Conservation (phyloP, 1,140 invertebrate species). For the Camponotus pennsylvanicus region DNA sequence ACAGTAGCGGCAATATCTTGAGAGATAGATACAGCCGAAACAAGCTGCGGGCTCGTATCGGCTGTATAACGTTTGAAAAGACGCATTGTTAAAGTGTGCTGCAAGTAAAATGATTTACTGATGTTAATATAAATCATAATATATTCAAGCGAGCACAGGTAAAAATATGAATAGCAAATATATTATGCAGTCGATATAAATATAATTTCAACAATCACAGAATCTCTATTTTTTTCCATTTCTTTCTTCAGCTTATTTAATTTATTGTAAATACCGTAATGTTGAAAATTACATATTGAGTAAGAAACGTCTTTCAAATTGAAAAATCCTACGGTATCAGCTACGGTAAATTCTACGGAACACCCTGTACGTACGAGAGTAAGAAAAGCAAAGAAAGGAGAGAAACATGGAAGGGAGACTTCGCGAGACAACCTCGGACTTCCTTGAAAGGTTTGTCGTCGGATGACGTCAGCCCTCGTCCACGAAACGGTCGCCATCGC, state of each 20-base stretch:
- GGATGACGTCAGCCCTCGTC: constrained; percentile 55
- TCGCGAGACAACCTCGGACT: constrained; percentile 48
- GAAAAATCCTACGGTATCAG: constrained; percentile 6
- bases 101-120: constrained; percentile 57
- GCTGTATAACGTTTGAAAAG: constrained; percentile 86
- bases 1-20: constrained; percentile 78
- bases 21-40: constrained; percentile 86
- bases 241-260: background rate
- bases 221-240: background rate
- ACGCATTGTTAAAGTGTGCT: constrained; percentile 83
- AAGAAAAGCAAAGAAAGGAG: constrained; percentile 50
- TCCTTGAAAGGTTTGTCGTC: constrained; percentile 62
- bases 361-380: constrained; percentile 28
- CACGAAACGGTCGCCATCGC: constrained; percentile 40
- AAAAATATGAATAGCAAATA: background rate
- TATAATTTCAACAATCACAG: background rate
- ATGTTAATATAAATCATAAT: background rate
- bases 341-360: constrained; percentile 53
- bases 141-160: background rate
- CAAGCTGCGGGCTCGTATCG: constrained; percentile 86
- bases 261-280: background rate
- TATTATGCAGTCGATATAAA: background rate
- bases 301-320: background rate
- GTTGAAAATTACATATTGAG: background rate
- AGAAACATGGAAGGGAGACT: constrained; percentile 48